These are phyloP conservation scores for Limnephilus auricula DNA, from an alignment of 2,888 invertebrate species.

Conservation along the genomic window DNA sequence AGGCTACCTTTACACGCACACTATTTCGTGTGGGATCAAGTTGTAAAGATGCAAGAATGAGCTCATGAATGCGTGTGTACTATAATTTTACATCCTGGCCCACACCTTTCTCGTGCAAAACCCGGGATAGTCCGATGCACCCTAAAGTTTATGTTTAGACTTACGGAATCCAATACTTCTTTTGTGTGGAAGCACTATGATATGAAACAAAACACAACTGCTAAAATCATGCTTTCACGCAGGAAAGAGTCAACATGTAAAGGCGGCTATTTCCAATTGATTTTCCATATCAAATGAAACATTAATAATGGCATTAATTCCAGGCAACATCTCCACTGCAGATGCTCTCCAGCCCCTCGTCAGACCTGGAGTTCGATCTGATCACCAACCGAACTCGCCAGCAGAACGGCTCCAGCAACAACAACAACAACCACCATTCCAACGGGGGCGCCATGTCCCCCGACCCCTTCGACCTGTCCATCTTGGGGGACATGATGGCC, in stretches of 20 bases:
- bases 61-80: no score
- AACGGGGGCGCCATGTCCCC: slow-evolving; percentile 71
- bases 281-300: not conserved
- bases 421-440: slow-evolving; percentile 68
- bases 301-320: not conserved
- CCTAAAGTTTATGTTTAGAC: no score
- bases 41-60: no score
- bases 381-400: slow-evolving; percentile 86
- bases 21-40: not conserved
- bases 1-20: not conserved
- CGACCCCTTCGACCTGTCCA: slow-evolving; percentile 85
- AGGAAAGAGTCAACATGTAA: not conserved
- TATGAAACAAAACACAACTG: no score
- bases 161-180: no score
- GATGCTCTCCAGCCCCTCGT: slow-evolving; percentile 77
- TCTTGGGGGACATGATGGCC: slow-evolving; percentile 77
- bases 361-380: slow-evolving; percentile 91
- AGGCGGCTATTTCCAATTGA: not conserved
- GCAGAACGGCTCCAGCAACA: slow-evolving; percentile 68
- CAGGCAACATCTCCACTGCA: slow-evolving; percentile 71
- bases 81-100: no score
- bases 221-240: no score
- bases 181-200: no score
- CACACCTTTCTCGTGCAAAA: no score
- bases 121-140: no score